Evolutionary conservation across 2,113 vertebrate genomes (phyloP).

Genomic region (Crotophaga sulcirostris): DNA sequence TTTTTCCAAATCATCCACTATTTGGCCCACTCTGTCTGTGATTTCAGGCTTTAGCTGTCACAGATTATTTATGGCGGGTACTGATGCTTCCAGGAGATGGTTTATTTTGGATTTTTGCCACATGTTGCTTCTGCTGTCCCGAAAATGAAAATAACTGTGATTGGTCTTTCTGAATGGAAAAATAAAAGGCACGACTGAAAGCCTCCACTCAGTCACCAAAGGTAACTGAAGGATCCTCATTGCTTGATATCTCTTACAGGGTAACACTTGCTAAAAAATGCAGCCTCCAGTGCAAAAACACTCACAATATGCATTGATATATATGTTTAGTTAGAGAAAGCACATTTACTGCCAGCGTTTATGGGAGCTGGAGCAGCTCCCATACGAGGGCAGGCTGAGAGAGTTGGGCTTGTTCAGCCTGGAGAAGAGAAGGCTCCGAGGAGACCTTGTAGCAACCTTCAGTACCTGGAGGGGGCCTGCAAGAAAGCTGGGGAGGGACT

Average conservation of each 20-base stretch:
- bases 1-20: not conserved
- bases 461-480: too few relatives aligned
- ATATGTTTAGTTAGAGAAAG: not conserved
- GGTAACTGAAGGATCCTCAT: not conserved
- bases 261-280: not conserved
- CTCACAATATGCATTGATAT: not conserved
- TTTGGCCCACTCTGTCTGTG: not conserved
- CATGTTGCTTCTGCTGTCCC: not conserved
- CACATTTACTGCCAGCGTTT: not conserved
- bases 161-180: not conserved
- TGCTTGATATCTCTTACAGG: not conserved
- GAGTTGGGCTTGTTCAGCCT: too few relatives aligned
- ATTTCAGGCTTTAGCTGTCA: slow-evolving; percentile 21
- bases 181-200: not conserved
- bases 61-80: not conserved
- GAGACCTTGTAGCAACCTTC: too few relatives aligned
- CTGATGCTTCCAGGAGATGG: not conserved
- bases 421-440: too few relatives aligned
- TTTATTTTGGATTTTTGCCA: slow-evolving; percentile 29
- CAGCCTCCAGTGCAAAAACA: not conserved
- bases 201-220: not conserved
- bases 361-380: too few relatives aligned
- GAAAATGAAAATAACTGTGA: not conserved
- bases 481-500: too few relatives aligned
- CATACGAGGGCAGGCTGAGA: too few relatives aligned